Evolutionary conservation across 35 echinoderm and acorn worm species (phyloP), one percentile per base, ranked within the genome.

Genomic region (Chiridota heheva): DNA sequence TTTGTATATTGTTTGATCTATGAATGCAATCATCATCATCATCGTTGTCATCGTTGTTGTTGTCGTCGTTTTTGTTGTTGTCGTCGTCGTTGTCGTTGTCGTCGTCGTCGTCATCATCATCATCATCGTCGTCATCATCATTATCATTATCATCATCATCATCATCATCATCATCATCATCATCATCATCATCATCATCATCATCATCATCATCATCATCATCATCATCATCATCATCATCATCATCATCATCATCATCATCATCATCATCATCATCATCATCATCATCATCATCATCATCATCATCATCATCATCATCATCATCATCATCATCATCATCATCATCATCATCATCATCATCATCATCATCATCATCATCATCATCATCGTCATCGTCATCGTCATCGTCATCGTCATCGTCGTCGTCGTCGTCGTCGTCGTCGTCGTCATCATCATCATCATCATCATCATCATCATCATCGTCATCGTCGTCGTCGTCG

Each of bases 81-180:
- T 80, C 76, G 22, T 63, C 76, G 63, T 80, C 76, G 63, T 80
- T 12, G 40, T 80, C 76, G 63, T 80, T 33, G 63, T 80, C 76
- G 24, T 80, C 76, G 42, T 63, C 76, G 42, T 63, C 51, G 27
- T 63, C 76, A 63, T 63, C 76, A 64, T 80, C 51, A 47, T 80
- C 76, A 42, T 63, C 76, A 63, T 80, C 51, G 29, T 80, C 76
- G 37, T 40, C 76, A 80, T 80, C 53, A 63, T 80, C 76, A 63
- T 80, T 57, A 80, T 63, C 42, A 76, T 57, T 7, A 76, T 63
- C 27, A 63, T 63, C 49, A 63, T 63, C 36, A 67, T 67, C 78
- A 67, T 67, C 17, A 45, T 67, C 49, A 43, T 67, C 59, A 55
- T 67, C 59, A 67, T 81, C 31, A 63, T 38, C 58, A 81, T 67